These are phyloP conservation scores for Marmota flaviventris DNA, from an alignment of 2,113 vertebrate species.

Conservation along the genomic window DNA sequence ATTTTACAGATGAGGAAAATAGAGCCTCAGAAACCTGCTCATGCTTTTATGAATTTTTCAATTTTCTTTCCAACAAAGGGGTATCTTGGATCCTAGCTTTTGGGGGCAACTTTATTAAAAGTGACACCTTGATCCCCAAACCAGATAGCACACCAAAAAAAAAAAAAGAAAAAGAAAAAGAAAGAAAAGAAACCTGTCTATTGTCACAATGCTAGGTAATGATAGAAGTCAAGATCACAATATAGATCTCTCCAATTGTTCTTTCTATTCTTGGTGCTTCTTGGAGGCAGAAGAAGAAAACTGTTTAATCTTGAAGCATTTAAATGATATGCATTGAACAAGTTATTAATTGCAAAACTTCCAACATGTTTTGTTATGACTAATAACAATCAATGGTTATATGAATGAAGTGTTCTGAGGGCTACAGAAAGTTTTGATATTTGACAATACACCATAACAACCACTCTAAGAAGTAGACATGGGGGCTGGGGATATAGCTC, in stretches of 20 bases:
- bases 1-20: conserved; percentile 6
- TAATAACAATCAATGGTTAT: neutral
- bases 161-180: neutral
- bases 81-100: neutral
- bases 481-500: too few relatives aligned
- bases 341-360: neutral
- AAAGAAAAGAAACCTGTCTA: neutral
- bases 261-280: neutral
- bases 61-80: neutral
- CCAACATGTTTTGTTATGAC: neutral
- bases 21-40: neutral
- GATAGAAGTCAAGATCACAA: neutral
- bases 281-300: neutral
- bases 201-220: neutral
- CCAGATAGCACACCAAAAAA: neutral
- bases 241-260: neutral
- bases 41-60: neutral
- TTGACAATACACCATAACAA: neutral
- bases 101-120: neutral
- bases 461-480: neutral
- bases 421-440: neutral
- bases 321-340: neutral
- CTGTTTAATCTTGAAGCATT: neutral
- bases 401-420: neutral
- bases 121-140: neutral